phyloP scores from a whole-genome alignment of 1,140 invertebrate species.

The Diachasmimorpha longicaudata region DNA sequence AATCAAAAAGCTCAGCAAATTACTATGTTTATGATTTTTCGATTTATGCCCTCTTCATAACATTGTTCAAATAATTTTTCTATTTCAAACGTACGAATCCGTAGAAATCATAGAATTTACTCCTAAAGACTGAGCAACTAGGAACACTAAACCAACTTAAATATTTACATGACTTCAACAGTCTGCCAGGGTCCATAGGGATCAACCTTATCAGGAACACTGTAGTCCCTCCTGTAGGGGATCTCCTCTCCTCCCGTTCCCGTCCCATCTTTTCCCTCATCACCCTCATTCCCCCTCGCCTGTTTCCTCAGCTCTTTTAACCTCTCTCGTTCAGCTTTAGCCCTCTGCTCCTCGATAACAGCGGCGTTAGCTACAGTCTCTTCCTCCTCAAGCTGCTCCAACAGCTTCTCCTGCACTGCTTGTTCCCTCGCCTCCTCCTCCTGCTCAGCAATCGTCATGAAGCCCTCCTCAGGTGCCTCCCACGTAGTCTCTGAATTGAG shows the following conservation, averaged over 20 bases:
- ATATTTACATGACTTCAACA: conserved; percentile 63
- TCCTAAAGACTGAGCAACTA: too few relatives aligned
- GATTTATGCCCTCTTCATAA: too few relatives aligned
- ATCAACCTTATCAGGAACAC: conserved; percentile 60
- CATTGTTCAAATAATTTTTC: too few relatives aligned
- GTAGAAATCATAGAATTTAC: too few relatives aligned
- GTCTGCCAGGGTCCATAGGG: conserved; percentile 73
- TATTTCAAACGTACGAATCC: too few relatives aligned
- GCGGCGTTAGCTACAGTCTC: conserved; percentile 52
- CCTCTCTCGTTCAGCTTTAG: conserved; percentile 57
- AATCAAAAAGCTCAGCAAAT: too few relatives aligned
- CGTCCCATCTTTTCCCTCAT: conserved; percentile 22
- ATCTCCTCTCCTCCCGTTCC: conserved; percentile 50
- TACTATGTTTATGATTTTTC: too few relatives aligned
- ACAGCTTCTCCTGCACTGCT: conserved; percentile 58
- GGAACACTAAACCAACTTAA: neutral
- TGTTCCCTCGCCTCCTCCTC: conserved; percentile 56
- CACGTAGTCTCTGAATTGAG: conserved; percentile 66
- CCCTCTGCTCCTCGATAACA: conserved; percentile 56
- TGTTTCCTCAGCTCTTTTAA: conserved; percentile 58
- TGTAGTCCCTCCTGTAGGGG: conserved; percentile 60
- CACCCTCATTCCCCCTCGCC: neutral
- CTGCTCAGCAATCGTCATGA: conserved; percentile 69
- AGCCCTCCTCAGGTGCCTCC: conserved; percentile 72
- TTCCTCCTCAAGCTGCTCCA: conserved; percentile 64